These are phyloP conservation scores for Myoxocephalus aenaeus DNA, from an alignment of 2,797 vertebrate species.

Conservation along the genomic window DNA sequence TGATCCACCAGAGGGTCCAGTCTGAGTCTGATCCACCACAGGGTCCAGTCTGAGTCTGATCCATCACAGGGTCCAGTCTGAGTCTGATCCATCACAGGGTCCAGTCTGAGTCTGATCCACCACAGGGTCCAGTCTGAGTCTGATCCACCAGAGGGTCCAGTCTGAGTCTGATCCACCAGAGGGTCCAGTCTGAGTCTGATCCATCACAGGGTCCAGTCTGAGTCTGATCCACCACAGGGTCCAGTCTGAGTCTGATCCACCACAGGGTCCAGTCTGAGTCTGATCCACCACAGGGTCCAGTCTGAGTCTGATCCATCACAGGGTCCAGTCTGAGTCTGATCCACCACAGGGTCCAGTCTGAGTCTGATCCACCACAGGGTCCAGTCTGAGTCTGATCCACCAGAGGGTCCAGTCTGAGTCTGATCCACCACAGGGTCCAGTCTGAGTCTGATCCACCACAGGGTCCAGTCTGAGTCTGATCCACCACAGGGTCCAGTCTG, in stretches of 20 bases:
- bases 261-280: not conserved
- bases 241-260: not conserved
- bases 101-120: no score
- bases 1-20: not conserved
- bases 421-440: no score
- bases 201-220: not conserved
- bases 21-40: not conserved
- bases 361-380: not conserved
- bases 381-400: not conserved
- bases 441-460: not conserved
- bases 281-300: not conserved
- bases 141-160: not conserved
- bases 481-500: no score
- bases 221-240: not conserved
- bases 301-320: not conserved
- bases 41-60: no score
- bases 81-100: not conserved
- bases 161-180: not conserved
- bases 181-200: not conserved
- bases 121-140: no score
- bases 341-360: not conserved
- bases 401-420: not conserved
- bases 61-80: no score
- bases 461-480: not conserved
- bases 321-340: not conserved